Percentiles rank a stretch among this genome's conserved stretches.
Conservation (phyloP, 2,888 invertebrate genomes). For the Tinea semifulvella region DNA sequence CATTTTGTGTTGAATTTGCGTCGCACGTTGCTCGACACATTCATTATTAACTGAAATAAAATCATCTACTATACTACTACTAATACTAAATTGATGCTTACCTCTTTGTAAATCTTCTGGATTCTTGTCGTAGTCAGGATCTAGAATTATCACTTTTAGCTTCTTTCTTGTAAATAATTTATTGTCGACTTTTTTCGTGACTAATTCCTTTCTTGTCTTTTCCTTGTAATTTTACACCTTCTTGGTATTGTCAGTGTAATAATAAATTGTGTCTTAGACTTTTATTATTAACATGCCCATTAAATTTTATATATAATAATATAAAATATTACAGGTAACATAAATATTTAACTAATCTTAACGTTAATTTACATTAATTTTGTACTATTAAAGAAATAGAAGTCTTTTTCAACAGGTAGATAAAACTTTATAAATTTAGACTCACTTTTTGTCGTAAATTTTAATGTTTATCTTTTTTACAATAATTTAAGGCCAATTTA, state of each 20-base stretch:
- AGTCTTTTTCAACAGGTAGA: constrained; percentile 57
- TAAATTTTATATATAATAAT: constrained; percentile 39
- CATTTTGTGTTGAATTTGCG: no score
- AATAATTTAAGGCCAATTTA: constrained; percentile 67
- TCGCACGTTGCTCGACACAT: no score
- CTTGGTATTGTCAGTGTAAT: constrained; percentile 2
- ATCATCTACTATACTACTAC: no score
- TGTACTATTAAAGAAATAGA: constrained; percentile 66
- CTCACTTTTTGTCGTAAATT: constrained; percentile 34
- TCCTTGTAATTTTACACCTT: constrained; percentile 11
- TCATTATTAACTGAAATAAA: no score
- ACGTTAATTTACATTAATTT: constrained; percentile 62
- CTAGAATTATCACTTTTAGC: not conserved
- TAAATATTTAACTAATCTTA: constrained; percentile 61
- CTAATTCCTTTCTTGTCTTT: constrained; percentile 2
- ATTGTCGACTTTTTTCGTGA: constrained; percentile 1
- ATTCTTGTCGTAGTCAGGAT: constrained; percentile 2
- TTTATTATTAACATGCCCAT: constrained; percentile 36
- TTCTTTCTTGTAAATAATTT: constrained; percentile 1
- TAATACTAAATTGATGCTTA: no score
- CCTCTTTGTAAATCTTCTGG: not conserved
- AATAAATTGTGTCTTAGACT: constrained; percentile 2
- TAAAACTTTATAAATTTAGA: constrained; percentile 58
- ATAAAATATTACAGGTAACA: constrained; percentile 61
- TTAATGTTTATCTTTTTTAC: constrained; percentile 47